Evolutionary conservation across 2,113 vertebrate species (phyloP).

Genomic region (Carassius carassius): DNA sequence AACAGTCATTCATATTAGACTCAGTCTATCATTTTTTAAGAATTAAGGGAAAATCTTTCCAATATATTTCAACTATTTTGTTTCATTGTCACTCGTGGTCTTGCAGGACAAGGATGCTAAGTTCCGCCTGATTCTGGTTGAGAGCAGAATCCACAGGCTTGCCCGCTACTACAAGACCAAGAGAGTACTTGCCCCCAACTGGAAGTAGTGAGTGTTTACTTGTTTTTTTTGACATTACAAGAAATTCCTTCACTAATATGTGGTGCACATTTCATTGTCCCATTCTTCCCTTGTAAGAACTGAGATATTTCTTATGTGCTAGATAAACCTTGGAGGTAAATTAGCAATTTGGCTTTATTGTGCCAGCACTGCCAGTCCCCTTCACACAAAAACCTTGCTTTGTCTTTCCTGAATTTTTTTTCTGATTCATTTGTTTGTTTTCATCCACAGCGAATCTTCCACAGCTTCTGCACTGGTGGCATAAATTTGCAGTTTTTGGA

Average conservation of each 20-base stretch:
- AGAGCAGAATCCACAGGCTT: conserved; percentile 95
- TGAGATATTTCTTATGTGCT: conserved; percentile 80
- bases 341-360: conserved; percentile 72
- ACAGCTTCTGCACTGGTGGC: conserved; percentile 98
- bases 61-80: background rate
- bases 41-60: background rate
- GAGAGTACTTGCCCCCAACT: conserved; percentile 96
- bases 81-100: background rate
- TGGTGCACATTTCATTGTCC: conserved; percentile 77
- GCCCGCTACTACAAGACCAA: conserved; percentile 99
- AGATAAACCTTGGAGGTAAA: conserved; percentile 77
- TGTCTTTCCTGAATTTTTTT: too few species aligned
- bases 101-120: conserved; percentile 96
- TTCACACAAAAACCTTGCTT: conserved; percentile 66
- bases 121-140: conserved; percentile 96
- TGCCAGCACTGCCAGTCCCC: conserved; percentile 78
- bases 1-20: background rate
- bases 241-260: too few species aligned
- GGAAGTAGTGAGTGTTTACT: conserved; percentile 91
- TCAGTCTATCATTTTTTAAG: background rate
- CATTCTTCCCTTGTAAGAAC: conserved; percentile 68
- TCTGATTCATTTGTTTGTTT: conserved; percentile 42
- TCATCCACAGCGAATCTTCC: conserved; percentile 89
- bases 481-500: conserved; percentile 78
- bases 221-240: background rate